Evolutionary conservation across 2,113 vertebrate species (phyloP), one percentile per base, ranked within the genome.

Genomic region (Erinaceus europaeus): DNA sequence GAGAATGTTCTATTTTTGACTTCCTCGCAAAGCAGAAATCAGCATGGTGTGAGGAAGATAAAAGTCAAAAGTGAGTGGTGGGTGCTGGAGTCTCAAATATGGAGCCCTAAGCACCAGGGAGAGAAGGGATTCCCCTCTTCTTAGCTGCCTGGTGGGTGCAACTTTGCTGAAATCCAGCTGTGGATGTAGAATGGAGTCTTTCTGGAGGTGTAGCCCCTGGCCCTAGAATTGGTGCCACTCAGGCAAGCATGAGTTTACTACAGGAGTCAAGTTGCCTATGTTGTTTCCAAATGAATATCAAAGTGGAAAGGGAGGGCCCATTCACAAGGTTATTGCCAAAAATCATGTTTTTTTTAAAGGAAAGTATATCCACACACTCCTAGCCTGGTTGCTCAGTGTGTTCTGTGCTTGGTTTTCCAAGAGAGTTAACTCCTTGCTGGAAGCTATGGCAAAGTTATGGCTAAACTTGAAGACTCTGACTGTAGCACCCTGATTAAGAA

Each of bases 41-140:
- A 80, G 85, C 36, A 44, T 3, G 57, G n/a, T n/a, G n/a, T n/a
- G 5, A 57, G 36, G 18, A 84, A 74, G 53, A 69, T 82, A 6
- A 93, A 84, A 90, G 55, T 23, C 38, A 90, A 90, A n/a, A 75
- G 71, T 82, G 13, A 55, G 55, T 76, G 36, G 75, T 71, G 38
- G 65, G 14, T 53, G 80, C 23, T 78, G 13, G 20, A 53, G 34
- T 72, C 38, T 32, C 23, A 75, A 44, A 25, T 21, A 3, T 38
- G 6, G 21, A 52, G 13, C 4, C 7, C 6, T 11, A 21, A 18
- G 21, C 1, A 75, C 17, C 6, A 12, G 18, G 5, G 8, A 65
- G 8, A 65, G 21, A 15, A 36, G 13, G 17, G 6, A 10, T 8
- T 75, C 23, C 18, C 23, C 7, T 27, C 2, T 44, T 29, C 32